Conservation (phyloP, 1,140 invertebrate genomes). For the Zophobas morio region DNA sequence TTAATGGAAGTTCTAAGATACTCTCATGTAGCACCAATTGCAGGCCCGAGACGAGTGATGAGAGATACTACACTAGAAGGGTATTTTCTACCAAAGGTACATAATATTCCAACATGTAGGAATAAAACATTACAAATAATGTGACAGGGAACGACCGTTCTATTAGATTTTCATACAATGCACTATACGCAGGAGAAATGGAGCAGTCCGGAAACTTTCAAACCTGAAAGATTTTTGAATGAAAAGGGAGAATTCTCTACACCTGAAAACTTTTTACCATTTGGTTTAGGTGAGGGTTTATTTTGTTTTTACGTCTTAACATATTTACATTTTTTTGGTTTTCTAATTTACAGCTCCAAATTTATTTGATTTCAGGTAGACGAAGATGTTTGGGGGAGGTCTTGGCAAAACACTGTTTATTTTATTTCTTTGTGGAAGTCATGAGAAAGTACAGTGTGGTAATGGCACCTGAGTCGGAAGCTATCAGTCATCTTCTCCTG, state of each 20-base stretch:
- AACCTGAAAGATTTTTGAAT: slow-evolving; percentile 80
- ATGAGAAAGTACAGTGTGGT: background rate
- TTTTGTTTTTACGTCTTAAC: too few species aligned
- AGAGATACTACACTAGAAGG: slow-evolving; percentile 72
- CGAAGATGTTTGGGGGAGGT: background rate
- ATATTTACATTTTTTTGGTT: too few species aligned
- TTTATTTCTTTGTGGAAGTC: background rate
- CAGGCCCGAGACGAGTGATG: slow-evolving; percentile 74
- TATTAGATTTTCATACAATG: too few species aligned
- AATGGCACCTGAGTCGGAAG: too few species aligned
- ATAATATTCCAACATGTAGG: slow-evolving; percentile 79
- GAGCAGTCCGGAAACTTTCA: slow-evolving; percentile 75
- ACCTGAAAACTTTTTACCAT: slow-evolving; percentile 76
- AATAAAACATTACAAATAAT: too few species aligned
- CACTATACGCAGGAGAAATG: too few species aligned
- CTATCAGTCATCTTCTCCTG: too few species aligned
- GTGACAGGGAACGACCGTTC: too few species aligned
- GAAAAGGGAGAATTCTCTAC: slow-evolving; percentile 71
- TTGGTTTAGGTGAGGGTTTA: slow-evolving; percentile 74
- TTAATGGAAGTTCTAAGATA: slow-evolving; percentile 74
- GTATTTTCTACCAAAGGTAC: slow-evolving; percentile 78
- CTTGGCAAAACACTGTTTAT: background rate
- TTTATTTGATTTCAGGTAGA: background rate
- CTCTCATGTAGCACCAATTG: slow-evolving; percentile 71
- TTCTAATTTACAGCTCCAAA: too few species aligned